phyloP scores from a whole-genome alignment of 2,797 vertebrate species.

The Hylomyscus alleni region DNA sequence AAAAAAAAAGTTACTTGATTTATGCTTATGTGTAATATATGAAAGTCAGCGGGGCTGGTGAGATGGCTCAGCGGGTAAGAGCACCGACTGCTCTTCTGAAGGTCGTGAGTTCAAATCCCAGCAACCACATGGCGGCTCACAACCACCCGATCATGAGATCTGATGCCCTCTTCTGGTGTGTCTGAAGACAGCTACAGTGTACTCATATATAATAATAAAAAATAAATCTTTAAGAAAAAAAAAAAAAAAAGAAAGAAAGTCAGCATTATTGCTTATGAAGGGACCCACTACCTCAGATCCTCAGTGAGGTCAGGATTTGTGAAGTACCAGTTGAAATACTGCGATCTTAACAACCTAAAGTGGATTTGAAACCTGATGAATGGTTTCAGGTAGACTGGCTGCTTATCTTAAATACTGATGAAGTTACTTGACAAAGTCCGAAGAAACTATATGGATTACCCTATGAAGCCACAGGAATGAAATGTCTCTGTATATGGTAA shows the following conservation, averaged over 20 bases:
- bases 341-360: conserved; percentile 42
- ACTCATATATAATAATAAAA: no score
- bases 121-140: no score
- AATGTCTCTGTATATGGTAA: neutral
- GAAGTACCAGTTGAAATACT: conserved; percentile 33
- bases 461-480: conserved; percentile 11
- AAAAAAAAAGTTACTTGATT: neutral
- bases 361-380: conserved; percentile 43
- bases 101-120: no score
- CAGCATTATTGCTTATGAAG: neutral
- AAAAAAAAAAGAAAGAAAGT: conserved; percentile 7
- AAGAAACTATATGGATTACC: neutral
- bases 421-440: conserved; percentile 41
- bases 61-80: no score
- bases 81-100: no score
- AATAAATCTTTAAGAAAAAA: no score
- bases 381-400: conserved; percentile 41
- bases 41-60: neutral
- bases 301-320: neutral
- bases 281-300: neutral
- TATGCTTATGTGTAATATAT: conserved; percentile 39
- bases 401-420: conserved; percentile 36
- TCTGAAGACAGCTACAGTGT: no score
- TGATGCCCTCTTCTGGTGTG: no score
- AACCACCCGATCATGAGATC: no score